Base-by-base conservation (phyloP, 2,797 vertebrate species). In the Chelon labrosus region DNA sequence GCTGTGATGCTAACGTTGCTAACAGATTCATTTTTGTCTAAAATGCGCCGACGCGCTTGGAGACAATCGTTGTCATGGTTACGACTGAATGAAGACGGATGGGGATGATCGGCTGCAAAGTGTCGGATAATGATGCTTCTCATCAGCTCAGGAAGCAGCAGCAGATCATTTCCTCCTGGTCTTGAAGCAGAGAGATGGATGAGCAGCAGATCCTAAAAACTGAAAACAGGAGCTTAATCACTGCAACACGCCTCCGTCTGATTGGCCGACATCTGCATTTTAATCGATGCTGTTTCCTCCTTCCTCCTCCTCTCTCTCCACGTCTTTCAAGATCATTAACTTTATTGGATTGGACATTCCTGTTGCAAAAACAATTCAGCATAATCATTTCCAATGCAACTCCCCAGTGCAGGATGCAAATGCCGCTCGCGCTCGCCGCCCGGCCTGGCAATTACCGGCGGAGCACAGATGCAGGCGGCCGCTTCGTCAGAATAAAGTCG, bases 261-360 rank as follows among this genome's bases (percentile, higher is more conserved):
- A 83, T 13, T 64, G 76, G 71, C 52, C 61, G 91, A 90, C 90
- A 92, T 94, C 89, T 94, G 89, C 92, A 92, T 92, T 90, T 91
- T 92, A 93, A 93, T 92, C 71, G 83, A 83, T 92, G 89, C 85
- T 41, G 57, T 62, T 57, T 39, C 70, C 62, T 66, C 47, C 51
- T 71, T 84, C 80, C 61, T 59, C 63, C 51, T 73, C 63, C 63
- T 58, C 47, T 13, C 22, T 1, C 82, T 85, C 76, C 75, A 41
- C 79, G 82, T 85, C 89, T 92, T 94, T 94, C 92, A 90, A 93
- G 87, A 91, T 93, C 93, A 94, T 95, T 95, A 94, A 92, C 88
- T 94, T 93, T 92, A 94, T 94, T 94, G 92, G 83, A 78, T 91
- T 68, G 91, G 91, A 94, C 91, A 89, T 41, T 92, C 91, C 85